Percentiles rank a stretch among this genome's conserved stretches.
Evolutionary conservation across 2,113 vertebrate species (phyloP).

Genomic region (Mesembrinibis cayennensis): DNA sequence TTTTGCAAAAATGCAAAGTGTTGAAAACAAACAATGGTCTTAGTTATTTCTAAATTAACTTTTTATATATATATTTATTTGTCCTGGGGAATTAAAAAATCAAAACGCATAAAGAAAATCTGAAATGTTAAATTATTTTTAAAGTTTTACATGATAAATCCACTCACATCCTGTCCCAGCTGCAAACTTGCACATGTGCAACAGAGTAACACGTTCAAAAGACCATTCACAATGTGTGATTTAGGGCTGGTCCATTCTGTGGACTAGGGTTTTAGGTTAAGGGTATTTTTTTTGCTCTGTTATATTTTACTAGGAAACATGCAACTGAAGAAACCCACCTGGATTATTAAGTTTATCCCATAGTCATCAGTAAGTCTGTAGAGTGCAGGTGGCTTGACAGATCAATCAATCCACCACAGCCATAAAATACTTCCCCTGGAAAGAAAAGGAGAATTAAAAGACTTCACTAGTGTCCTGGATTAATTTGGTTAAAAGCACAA

Average conservation of each 20-base stretch:
- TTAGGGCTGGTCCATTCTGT: neutral
- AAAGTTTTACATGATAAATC: neutral
- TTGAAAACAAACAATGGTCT: neutral
- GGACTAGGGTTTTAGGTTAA: neutral
- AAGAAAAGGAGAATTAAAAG: neutral
- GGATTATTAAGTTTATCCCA: neutral
- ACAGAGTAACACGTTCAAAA: neutral
- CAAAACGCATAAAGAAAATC: neutral
- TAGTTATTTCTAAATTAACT: neutral
- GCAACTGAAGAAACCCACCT: neutral
- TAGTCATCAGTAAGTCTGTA: neutral
- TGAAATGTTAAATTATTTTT: neutral
- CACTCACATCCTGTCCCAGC: neutral
- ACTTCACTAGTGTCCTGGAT: neutral
- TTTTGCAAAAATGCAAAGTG: neutral
- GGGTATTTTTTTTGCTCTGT: neutral
- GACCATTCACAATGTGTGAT: neutral
- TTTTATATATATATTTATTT: neutral
- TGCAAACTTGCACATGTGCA: neutral
- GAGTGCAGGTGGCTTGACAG: neutral
- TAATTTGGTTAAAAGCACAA: neutral
- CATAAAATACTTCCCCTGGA: neutral
- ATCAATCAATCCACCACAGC: neutral
- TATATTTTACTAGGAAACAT: neutral
- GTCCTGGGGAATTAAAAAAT: neutral